Conservation (phyloP, 2,113 vertebrate genomes). For the Hyla sarda region DNA sequence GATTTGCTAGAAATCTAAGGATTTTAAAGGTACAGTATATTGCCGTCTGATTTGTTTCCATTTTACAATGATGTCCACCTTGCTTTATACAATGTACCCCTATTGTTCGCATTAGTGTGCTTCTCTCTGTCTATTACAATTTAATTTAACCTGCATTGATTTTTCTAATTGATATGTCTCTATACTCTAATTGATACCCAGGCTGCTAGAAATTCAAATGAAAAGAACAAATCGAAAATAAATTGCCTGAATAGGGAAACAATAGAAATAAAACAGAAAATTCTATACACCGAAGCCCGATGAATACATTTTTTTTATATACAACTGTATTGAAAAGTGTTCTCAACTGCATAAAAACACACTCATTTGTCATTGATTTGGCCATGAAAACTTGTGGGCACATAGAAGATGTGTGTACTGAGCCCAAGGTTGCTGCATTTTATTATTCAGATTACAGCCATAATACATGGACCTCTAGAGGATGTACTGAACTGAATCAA, state of each 20-base stretch:
- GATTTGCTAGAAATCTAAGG: neutral
- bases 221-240: neutral
- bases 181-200: neutral
- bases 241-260: neutral
- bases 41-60: neutral
- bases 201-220: neutral
- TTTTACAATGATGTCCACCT: neutral
- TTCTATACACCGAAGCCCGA: neutral
- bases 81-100: neutral
- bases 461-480: neutral
- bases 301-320: neutral
- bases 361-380: neutral
- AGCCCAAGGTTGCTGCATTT: neutral
- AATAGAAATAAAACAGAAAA: neutral
- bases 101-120: neutral
- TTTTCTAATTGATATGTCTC: constrained; percentile 3
- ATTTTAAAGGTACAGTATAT: neutral
- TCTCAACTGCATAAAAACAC: neutral
- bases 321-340: neutral
- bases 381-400: neutral
- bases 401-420: neutral
- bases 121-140: neutral
- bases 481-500: neutral
- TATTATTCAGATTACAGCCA: neutral
- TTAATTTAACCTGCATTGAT: neutral